Conservation (phyloP, 2,113 vertebrate genomes). For the Oceanites oceanicus region DNA sequence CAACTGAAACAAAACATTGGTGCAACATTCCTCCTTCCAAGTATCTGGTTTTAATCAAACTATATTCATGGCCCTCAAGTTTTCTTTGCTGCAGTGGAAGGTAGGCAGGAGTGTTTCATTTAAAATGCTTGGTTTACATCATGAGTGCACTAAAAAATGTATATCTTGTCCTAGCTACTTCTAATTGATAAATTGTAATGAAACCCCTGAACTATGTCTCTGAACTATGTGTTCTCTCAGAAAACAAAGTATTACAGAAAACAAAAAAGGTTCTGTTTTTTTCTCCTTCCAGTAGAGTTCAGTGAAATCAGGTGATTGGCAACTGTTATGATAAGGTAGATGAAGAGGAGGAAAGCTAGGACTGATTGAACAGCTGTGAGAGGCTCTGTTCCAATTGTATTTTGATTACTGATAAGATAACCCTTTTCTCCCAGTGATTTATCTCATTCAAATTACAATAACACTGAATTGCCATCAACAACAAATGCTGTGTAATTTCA, state of each 20-base stretch:
- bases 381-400: slow-evolving; percentile 42
- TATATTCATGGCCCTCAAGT: not conserved
- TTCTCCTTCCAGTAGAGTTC: not conserved
- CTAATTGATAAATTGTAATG: not conserved
- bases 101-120: slow-evolving; percentile 53
- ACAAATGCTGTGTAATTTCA: slow-evolving; percentile 41
- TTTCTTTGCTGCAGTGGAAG: slow-evolving; percentile 41
- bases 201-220: not conserved
- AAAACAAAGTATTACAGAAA: not conserved
- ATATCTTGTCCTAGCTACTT: slow-evolving; percentile 26
- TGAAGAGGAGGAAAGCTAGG: slow-evolving; percentile 41
- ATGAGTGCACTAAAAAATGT: not conserved
- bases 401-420: slow-evolving; percentile 69
- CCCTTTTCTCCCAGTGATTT: slow-evolving; percentile 32
- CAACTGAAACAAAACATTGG: slow-evolving; percentile 63
- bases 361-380: slow-evolving; percentile 63
- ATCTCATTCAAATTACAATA: slow-evolving; percentile 53
- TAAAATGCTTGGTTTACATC: slow-evolving; percentile 28
- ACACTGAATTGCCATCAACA: slow-evolving; percentile 55
- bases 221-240: not conserved
- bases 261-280: not conserved
- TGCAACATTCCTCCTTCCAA: slow-evolving; percentile 44
- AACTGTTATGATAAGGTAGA: slow-evolving; percentile 49
- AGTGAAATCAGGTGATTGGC: slow-evolving; percentile 43
- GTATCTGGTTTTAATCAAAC: slow-evolving; percentile 66